Conservation (phyloP, 1,140 invertebrate species). For the Heliconius melpomene region DNA sequence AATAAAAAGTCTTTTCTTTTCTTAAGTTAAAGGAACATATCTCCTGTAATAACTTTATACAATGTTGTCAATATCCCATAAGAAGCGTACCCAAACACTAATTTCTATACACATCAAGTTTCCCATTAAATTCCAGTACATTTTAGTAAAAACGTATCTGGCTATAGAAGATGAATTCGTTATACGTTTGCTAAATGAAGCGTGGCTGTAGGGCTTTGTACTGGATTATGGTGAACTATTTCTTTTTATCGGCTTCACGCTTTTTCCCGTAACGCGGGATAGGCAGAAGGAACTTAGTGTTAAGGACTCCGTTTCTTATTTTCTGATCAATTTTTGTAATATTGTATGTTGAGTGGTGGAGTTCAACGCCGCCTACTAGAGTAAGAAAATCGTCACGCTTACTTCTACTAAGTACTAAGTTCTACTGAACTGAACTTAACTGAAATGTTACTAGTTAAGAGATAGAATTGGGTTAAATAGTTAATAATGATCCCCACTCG, state of each 20-base stretch:
- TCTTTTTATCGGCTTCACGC: neutral
- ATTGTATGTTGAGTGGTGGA: neutral
- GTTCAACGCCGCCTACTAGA: neutral
- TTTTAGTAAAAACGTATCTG: conserved; percentile 69
- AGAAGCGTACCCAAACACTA: conserved; percentile 42
- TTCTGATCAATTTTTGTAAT: neutral
- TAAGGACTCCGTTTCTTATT: too few species aligned
- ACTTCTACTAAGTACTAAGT: too few species aligned
- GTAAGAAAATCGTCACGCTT: too few species aligned
- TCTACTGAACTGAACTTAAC: too few species aligned
- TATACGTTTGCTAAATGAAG: conserved; percentile 78
- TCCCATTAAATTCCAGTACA: conserved; percentile 54
- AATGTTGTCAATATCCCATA: conserved; percentile 11
- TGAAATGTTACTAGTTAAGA: too few species aligned
- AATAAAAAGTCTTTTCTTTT: neutral
- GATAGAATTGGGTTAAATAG: too few species aligned
- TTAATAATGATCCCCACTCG: too few species aligned
- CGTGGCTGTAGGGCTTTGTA: conserved; percentile 40
- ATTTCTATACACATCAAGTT: conserved; percentile 48
- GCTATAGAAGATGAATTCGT: conserved; percentile 71
- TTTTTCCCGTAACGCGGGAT: too few species aligned
- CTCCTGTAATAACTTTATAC: neutral
- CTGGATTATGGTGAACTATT: conserved; percentile 7
- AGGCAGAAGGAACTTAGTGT: too few species aligned
- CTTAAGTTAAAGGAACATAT: neutral